Percentiles rank a stretch among this genome's conserved stretches.
These are phyloP conservation scores for Paramormyrops kingsleyae DNA, from an alignment of 2,113 vertebrate genomes.

Conservation along the genomic window DNA sequence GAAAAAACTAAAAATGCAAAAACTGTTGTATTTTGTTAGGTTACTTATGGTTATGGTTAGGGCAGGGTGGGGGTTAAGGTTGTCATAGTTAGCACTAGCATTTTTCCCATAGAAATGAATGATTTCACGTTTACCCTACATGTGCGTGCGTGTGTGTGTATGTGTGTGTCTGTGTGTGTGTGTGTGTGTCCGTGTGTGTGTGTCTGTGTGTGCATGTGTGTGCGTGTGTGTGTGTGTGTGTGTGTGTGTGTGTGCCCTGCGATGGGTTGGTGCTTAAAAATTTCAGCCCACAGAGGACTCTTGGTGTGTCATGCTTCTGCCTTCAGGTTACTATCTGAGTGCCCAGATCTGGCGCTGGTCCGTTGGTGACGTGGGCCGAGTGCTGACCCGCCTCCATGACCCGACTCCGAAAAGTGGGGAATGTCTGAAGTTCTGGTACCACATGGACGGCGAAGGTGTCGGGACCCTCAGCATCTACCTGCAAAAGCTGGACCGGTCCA, in stretches of 20 bases:
- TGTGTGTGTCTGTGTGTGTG: too few relatives aligned
- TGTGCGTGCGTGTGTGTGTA: too few relatives aligned
- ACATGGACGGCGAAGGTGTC: constrained; percentile 54
- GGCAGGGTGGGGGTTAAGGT: too few relatives aligned
- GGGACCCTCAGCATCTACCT: constrained; percentile 52
- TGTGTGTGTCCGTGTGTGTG: too few relatives aligned
- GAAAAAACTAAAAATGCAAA: too few relatives aligned
- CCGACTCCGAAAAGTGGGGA: constrained; percentile 48
- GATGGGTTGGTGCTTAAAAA: not conserved
- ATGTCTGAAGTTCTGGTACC: constrained; percentile 65
- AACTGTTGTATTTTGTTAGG: too few relatives aligned
- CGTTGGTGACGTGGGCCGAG: constrained; percentile 31
- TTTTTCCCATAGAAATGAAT: too few relatives aligned
- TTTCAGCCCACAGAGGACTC: not conserved
- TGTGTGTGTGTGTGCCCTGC: not conserved
- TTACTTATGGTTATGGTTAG: too few relatives aligned
- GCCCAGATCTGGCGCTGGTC: constrained; percentile 51
- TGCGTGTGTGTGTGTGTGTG: not conserved
- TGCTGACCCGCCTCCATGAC: constrained; percentile 41
- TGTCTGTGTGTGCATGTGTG: too few relatives aligned
- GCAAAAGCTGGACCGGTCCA: constrained; percentile 19
- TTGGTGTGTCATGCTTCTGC: not conserved
- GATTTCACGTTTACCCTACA: too few relatives aligned
- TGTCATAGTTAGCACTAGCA: too few relatives aligned
- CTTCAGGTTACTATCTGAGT: constrained; percentile 61